Conservation (phyloP, 2,888 invertebrate genomes). For the Cinara cedri region DNA sequence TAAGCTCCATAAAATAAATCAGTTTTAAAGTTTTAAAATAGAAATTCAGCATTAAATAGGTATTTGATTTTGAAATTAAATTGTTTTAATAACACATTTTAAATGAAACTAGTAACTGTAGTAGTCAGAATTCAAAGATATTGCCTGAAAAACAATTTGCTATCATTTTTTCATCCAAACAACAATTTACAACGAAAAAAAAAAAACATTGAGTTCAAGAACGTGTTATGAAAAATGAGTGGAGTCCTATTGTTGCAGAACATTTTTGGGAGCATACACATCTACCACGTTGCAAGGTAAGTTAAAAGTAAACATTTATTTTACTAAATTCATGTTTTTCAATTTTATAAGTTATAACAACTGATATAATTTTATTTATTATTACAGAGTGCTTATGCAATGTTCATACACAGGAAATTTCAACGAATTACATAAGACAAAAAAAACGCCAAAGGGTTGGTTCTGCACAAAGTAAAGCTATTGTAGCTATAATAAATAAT, state of each 20-base stretch:
- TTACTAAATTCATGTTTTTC: too few relatives aligned
- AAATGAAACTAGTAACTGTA: too few relatives aligned
- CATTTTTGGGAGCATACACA: background rate
- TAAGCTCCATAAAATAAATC: too few relatives aligned
- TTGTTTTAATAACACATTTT: background rate
- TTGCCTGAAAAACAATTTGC: background rate
- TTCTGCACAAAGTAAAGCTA: background rate
- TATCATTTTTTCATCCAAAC: background rate
- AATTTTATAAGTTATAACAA: too few relatives aligned
- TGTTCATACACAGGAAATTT: slow-evolving; percentile 2
- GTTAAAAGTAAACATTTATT: too few relatives aligned
- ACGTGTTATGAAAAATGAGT: background rate
- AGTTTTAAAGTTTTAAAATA: too few relatives aligned
- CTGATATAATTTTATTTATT: too few relatives aligned
- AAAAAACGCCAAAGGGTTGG: slow-evolving; percentile 4
- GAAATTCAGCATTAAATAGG: background rate
- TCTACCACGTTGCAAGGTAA: background rate
- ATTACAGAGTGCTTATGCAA: slow-evolving; percentile 8
- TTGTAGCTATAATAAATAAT: background rate
- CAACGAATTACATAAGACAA: background rate
- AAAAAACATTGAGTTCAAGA: background rate
- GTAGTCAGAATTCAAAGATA: too few relatives aligned
- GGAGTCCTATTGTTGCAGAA: background rate
- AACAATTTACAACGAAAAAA: background rate
- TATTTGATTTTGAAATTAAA: background rate